Percentiles rank a stretch among this genome's conserved stretches.
Conservation (phyloP, 2,113 vertebrate species). For the Pipra filicauda region DNA sequence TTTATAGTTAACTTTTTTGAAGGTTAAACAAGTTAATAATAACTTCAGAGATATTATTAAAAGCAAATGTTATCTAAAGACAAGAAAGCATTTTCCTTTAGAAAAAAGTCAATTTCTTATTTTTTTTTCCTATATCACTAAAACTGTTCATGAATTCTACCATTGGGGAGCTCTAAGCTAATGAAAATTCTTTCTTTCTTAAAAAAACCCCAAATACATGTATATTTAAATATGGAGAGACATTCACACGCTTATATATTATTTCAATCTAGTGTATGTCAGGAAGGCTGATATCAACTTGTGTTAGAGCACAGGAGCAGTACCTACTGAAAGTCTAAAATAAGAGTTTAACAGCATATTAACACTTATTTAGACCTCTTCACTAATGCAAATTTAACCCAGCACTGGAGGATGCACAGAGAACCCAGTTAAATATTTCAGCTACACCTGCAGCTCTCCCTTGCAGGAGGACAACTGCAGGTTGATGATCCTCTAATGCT, state of each 20-base stretch:
- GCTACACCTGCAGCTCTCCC: not conserved
- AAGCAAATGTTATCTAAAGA: not conserved
- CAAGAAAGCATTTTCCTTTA: not conserved
- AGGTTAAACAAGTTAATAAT: no score
- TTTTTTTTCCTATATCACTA: not conserved
- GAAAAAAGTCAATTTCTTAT: not conserved
- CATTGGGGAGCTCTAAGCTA: not conserved
- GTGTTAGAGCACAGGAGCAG: not conserved
- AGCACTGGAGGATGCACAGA: not conserved
- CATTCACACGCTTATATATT: not conserved
- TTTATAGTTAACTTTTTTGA: slow-evolving; percentile 5
- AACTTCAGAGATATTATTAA: not conserved
- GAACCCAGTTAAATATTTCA: not conserved
- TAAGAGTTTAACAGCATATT: not conserved
- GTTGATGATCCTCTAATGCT: not conserved
- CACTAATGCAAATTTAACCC: not conserved
- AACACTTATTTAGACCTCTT: not conserved
- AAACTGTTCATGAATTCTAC: not conserved
- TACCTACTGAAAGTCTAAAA: not conserved
- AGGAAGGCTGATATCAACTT: not conserved
- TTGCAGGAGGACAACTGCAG: not conserved
- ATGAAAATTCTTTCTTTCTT: not conserved
- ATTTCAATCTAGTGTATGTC: not conserved
- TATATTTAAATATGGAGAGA: not conserved
- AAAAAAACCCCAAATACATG: not conserved